These are phyloP conservation scores for Nasalis larvatus DNA, from an alignment of 2,113 vertebrate species.

Conservation along the genomic window DNA sequence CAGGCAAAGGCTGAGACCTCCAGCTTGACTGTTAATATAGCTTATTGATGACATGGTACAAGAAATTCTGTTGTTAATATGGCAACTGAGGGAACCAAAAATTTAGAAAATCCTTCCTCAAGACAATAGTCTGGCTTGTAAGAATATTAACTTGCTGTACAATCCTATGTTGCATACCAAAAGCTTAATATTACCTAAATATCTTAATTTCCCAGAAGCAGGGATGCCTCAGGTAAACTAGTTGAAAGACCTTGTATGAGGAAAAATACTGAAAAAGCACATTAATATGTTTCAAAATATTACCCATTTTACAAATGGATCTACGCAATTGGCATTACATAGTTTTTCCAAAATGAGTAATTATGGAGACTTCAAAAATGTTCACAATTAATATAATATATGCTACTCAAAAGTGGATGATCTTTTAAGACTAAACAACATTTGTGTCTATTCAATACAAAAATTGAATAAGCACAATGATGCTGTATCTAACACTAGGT, in stretches of 20 bases:
- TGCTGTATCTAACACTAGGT: neutral
- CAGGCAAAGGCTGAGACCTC: neutral
- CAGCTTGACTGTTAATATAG: neutral
- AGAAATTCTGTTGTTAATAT: neutral
- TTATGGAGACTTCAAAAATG: neutral
- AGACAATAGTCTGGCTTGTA: neutral
- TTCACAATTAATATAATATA: neutral
- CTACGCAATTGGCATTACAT: neutral
- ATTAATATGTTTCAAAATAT: neutral
- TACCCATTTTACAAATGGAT: neutral
- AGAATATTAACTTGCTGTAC: neutral
- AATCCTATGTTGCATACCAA: neutral
- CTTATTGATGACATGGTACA: neutral
- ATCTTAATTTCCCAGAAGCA: neutral
- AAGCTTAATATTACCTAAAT: neutral
- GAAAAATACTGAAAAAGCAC: slow-evolving; percentile 1
- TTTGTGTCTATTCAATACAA: neutral
- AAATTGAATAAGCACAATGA: neutral
- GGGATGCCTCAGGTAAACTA: neutral
- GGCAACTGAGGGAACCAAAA: neutral
- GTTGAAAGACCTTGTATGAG: neutral
- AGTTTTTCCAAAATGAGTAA: slow-evolving; percentile 12
- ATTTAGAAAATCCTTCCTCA: neutral
- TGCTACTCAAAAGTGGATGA: neutral
- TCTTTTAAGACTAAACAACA: neutral